Base-by-base conservation (phyloP, 1,140 invertebrate genomes). In the Panonychus citri region DNA sequence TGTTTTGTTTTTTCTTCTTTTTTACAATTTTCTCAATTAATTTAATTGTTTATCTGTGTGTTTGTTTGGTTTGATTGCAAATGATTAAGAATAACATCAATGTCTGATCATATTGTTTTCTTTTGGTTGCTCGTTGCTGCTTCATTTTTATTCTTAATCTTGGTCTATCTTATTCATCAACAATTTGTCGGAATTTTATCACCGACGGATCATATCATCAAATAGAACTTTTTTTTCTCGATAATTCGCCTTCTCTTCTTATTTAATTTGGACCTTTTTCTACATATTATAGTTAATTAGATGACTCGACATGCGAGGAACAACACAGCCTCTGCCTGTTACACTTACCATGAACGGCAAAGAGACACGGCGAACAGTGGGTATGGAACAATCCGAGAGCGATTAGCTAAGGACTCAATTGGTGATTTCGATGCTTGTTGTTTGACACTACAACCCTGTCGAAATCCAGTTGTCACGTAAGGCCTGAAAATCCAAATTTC, bases 361-460 rank as follows among this genome's bases (percentile, higher is more conserved):
- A 95, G 91, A 66, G 95, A 99, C 67, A 86, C 87, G 8, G 77
- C 81, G 53, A 78, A 81, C 13, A 63, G 62, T 54, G 56, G 80
- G 77, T 78, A 75, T 66, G 76, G 76, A 5, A 71, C 70, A 17
- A 65, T 72, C 55, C 63, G 66, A 42, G 62, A 69, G 66, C 73
- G 94, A 64, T 74, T 97, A 46, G 89, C 90, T 3, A 94, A 93
- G 70, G 94, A 98, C 76, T 93, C 91, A 1, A 78, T 98, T 0
- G 95, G 95, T 69, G 85, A 85, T 66, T 99, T 98, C 71, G 94
- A 99, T 70, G 96, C 90, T 66, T 99, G 95, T 69, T 94, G 83
- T 64, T 70, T 99, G 21, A 94, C 89, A 7, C 72, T 99, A 56
- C 94, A 99, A 67, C 93, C 94, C 2, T 95, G 89, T 66, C 76